Conservation (phyloP, 2,888 invertebrate species). For the Drosophila melanosoma region DNA sequence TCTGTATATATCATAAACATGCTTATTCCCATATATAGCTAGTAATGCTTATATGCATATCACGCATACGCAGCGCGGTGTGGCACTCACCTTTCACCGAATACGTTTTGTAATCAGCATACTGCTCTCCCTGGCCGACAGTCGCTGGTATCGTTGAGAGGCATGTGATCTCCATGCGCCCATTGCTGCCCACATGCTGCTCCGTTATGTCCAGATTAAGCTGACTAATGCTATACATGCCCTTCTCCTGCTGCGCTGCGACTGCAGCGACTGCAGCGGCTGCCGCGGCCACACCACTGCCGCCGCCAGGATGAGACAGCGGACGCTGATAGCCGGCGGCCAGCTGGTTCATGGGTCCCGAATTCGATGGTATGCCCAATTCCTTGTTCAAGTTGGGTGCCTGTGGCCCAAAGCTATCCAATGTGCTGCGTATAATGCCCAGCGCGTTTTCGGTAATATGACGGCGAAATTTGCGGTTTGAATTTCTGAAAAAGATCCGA, state of each 20-base stretch:
- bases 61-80: conserved; percentile 48
- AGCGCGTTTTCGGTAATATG: conserved; percentile 82
- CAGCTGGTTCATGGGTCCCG: conserved; percentile 83
- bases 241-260: conserved; percentile 81
- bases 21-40: conserved; percentile 4
- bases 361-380: conserved; percentile 81
- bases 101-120: conserved; percentile 90
- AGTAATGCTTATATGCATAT: conserved; percentile 55
- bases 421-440: conserved; percentile 81
- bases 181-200: conserved; percentile 89
- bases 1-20: conserved; percentile 1
- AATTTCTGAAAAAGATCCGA: conserved; percentile 75
- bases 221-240: conserved; percentile 87
- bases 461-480: conserved; percentile 84
- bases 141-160: conserved; percentile 92
- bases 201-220: conserved; percentile 91
- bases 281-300: conserved; percentile 82
- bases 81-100: conserved; percentile 89
- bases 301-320: conserved; percentile 80
- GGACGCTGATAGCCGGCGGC: conserved; percentile 81
- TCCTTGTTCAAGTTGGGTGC: conserved; percentile 81
- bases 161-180: conserved; percentile 90
- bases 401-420: conserved; percentile 81
- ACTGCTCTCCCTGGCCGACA: conserved; percentile 89
- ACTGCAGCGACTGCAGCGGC: conserved; percentile 83